Evolutionary conservation across 2,797 vertebrate genomes (phyloP), one percentile per base, ranked within the genome.

Genomic region (Pitangus sulphuratus): DNA sequence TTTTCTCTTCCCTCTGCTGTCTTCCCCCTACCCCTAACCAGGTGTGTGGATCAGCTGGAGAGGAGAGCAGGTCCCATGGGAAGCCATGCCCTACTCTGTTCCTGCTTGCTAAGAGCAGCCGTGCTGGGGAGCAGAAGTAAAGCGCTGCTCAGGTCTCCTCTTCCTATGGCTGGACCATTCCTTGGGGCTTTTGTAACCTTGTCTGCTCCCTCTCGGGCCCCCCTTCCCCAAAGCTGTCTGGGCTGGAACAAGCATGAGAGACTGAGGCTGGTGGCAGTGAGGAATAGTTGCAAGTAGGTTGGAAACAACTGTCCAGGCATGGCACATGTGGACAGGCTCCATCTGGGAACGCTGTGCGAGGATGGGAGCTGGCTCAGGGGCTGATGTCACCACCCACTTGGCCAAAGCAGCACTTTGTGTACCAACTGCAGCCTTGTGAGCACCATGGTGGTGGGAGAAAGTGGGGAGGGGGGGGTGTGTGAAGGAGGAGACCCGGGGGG

Each of bases 41-140:
- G 71, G 51, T 87, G 92, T 9, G 3, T 70, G 48, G 72, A 94
- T 81, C 77, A 92, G 90, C 65, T 79, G 75, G 81, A 89, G 95
- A 87, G 61, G 74, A 90, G 83, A 89, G 93, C 72, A 51, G 62
- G 40, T 84, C 90, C 54, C 7, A 0, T 48, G 92, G 90, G 92
- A 93, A 12, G 30, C 66, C 12, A 0, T 94, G 95, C 80, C 93
- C 92, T 93, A 82, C 81, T 96, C 92, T 87, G 62, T 45, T 79
- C 31, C 37, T 58, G 87, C 83, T 82, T 25, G 24, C 37, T 1
- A 10, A 71, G 50, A 79, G 75, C 89, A 72, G 89, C 53, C 3
- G 18, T 83, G 79, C 60, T 1, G 1, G 10, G 62, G 47, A 84
- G 48, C 58, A 58, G 62, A 58, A 84, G 35, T 58, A 65, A 82